Evolutionary conservation across 1,140 invertebrate species (phyloP).

Genomic region (Lerema accius): DNA sequence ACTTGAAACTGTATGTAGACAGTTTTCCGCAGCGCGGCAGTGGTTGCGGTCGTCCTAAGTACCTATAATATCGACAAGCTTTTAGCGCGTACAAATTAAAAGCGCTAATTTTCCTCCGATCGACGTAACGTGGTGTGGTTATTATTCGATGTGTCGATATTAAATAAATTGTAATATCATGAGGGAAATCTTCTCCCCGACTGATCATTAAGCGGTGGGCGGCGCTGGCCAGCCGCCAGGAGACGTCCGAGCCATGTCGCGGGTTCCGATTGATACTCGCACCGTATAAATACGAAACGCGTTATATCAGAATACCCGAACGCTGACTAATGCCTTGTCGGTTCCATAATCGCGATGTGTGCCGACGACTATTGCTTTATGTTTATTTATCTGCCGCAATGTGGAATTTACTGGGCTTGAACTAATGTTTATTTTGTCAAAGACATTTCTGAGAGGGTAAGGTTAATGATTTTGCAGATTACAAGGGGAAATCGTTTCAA

Average conservation of each 20-base stretch:
- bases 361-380: background rate
- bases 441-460: too few relatives aligned
- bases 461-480: too few relatives aligned
- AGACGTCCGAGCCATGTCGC: slow-evolving; percentile 3
- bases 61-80: too few relatives aligned
- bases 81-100: too few relatives aligned
- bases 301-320: background rate
- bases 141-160: too few relatives aligned
- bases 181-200: background rate
- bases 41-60: too few relatives aligned
- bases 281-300: slow-evolving; percentile 1
- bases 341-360: background rate
- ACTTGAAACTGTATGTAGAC: too few relatives aligned
- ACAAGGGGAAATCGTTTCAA: too few relatives aligned
- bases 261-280: slow-evolving; percentile 8
- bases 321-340: background rate
- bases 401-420: too few relatives aligned
- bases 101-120: too few relatives aligned
- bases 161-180: background rate
- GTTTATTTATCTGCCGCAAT: background rate
- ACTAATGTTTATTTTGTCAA: background rate
- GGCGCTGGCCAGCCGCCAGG: slow-evolving; percentile 1
- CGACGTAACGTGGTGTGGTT: too few relatives aligned
- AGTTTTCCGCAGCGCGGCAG: too few relatives aligned
- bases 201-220: background rate